phyloP scores from a whole-genome alignment of 2,888 invertebrate species.

The Timema cristinae region DNA sequence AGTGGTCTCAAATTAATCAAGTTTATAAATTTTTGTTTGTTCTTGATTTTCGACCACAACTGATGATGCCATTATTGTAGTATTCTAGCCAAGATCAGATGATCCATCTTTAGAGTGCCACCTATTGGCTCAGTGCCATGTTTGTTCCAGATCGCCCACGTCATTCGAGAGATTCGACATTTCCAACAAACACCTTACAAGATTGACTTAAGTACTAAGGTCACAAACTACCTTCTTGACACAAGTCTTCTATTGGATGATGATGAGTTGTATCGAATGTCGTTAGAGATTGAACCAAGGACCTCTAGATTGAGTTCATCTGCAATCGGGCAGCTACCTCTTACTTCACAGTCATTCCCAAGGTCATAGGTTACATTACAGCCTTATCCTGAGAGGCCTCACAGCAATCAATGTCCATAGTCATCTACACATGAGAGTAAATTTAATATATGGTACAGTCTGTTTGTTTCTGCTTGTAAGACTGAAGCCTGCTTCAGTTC shows the following conservation, averaged over 20 bases:
- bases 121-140: neutral
- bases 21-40: neutral
- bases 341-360: constrained; percentile 19
- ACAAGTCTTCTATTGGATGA: constrained; percentile 71
- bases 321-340: constrained; percentile 22
- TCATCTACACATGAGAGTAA: too few relatives aligned
- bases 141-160: constrained; percentile 76
- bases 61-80: neutral
- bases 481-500: too few relatives aligned
- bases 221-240: constrained; percentile 74
- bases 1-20: neutral
- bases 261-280: constrained; percentile 74
- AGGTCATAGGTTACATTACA: constrained; percentile 19
- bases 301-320: constrained; percentile 51
- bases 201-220: constrained; percentile 79
- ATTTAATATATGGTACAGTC: too few relatives aligned
- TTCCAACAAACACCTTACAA: constrained; percentile 91
- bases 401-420: too few relatives aligned
- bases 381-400: too few relatives aligned
- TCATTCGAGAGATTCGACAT: constrained; percentile 84
- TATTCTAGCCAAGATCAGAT: neutral
- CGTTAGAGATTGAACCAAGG: constrained; percentile 80
- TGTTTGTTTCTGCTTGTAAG: too few relatives aligned
- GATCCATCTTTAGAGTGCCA: neutral
- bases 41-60: neutral